Evolutionary conservation across 2,888 invertebrate species (phyloP).

Genomic region (Sinodicranocentrus sp.): DNA sequence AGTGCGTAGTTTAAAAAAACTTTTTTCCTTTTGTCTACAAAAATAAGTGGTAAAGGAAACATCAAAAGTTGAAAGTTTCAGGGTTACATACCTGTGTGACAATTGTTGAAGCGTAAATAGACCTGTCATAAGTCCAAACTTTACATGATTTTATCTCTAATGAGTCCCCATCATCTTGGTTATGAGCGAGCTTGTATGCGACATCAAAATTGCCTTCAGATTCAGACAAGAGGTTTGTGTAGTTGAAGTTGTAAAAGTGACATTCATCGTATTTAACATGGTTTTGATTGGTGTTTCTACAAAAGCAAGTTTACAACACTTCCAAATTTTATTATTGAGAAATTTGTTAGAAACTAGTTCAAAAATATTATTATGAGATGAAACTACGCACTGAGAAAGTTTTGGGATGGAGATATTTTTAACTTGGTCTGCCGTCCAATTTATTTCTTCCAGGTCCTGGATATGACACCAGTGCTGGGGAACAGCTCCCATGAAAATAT

Average conservation of each 20-base stretch:
- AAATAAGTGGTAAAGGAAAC: too few species aligned
- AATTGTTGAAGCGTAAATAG: conserved; percentile 45
- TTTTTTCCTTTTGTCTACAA: background rate
- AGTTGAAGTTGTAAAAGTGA: conserved; percentile 69
- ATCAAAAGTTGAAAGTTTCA: too few species aligned
- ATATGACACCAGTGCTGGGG: conserved; percentile 74
- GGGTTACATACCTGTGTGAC: conserved; percentile 51
- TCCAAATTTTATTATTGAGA: background rate
- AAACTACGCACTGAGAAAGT: background rate
- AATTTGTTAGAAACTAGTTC: too few species aligned
- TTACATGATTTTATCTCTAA: conserved; percentile 11
- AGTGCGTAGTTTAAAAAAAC: background rate
- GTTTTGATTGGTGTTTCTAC: background rate
- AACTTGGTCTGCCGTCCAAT: conserved; percentile 72
- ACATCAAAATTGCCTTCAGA: conserved; percentile 13
- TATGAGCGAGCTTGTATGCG: conserved; percentile 1
- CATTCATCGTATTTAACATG: conserved; percentile 65
- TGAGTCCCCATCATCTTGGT: background rate
- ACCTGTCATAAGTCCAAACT: conserved; percentile 52
- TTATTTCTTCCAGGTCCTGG: conserved; percentile 14
- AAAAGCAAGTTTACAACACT: background rate
- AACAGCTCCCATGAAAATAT: conserved; percentile 74
- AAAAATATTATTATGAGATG: background rate
- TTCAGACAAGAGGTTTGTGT: conserved; percentile 23
- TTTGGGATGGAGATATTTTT: conserved; percentile 73